Percentiles rank a stretch among this genome's conserved stretches.
These are phyloP conservation scores for Drosophila kuntzei DNA, from an alignment of 2,888 invertebrate species.

Conservation along the genomic window DNA sequence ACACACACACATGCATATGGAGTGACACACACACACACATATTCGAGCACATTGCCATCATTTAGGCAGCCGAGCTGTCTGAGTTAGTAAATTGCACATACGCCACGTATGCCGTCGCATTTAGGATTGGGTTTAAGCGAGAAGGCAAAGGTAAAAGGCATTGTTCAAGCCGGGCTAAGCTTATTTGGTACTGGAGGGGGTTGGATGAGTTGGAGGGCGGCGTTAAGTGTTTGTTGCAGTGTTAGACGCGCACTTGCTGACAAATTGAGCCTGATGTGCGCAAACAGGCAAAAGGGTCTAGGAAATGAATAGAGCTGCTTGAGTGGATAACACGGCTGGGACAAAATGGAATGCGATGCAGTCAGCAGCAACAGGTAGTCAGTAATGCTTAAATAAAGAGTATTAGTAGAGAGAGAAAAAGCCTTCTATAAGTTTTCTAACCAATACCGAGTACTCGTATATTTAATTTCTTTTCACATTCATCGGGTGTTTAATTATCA, in stretches of 20 bases:
- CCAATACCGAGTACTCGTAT: background rate
- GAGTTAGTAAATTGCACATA: conserved; percentile 79
- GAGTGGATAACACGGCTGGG: conserved; percentile 15
- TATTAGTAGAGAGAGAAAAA: background rate
- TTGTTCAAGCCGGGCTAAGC: conserved; percentile 43
- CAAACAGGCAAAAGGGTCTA: conserved; percentile 42
- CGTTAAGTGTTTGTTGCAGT: conserved; percentile 61
- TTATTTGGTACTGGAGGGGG: conserved; percentile 33
- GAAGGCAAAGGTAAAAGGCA: conserved; percentile 22
- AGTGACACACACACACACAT: conserved; percentile 1
- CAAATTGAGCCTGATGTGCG: conserved; percentile 66
- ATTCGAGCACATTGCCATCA: conserved; percentile 64
- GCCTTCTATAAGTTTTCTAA: background rate
- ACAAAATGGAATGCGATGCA: conserved; percentile 1
- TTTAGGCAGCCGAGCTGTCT: conserved; percentile 71
- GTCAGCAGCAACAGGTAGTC: conserved; percentile 42
- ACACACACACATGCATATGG: conserved; percentile 6
- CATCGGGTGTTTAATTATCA: conserved; percentile 11
- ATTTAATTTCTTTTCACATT: background rate
- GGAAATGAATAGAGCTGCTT: conserved; percentile 51
- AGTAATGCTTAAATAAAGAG: background rate
- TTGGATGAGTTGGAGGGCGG: too few species aligned
- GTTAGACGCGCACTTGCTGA: conserved; percentile 53
- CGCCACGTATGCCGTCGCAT: conserved; percentile 62
- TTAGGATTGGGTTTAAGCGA: conserved; percentile 7